Evolutionary conservation across 1,140 invertebrate genomes (phyloP).

Genomic region (Rhizoglyphus robini): DNA sequence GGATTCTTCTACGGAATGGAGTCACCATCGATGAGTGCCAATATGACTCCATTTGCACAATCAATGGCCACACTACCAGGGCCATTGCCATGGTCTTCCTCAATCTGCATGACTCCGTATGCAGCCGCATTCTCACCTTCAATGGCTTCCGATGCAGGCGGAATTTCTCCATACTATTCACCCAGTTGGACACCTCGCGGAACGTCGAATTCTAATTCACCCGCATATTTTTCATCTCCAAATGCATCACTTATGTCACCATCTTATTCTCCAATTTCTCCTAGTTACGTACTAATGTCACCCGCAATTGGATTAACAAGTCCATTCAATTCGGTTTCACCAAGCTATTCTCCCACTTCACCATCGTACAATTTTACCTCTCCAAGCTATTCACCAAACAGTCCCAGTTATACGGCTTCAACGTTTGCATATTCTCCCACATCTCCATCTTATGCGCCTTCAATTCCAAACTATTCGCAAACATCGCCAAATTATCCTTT

Average conservation of each 20-base stretch:
- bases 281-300: slow-evolving; percentile 32
- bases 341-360: slow-evolving; percentile 38
- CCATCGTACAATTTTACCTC: slow-evolving; percentile 44
- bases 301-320: slow-evolving; percentile 46
- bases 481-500: no score
- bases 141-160: slow-evolving; percentile 53
- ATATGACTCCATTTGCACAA: slow-evolving; percentile 86
- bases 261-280: slow-evolving; percentile 32
- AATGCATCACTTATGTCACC: slow-evolving; percentile 41
- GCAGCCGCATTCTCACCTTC: slow-evolving; percentile 92
- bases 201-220: slow-evolving; percentile 53
- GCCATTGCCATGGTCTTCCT: slow-evolving; percentile 59
- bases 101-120: slow-evolving; percentile 81
- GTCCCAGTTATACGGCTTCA: no score
- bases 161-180: slow-evolving; percentile 67
- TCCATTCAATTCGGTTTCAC: slow-evolving; percentile 53
- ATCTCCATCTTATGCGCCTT: no score
- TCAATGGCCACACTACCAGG: slow-evolving; percentile 62
- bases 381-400: no score
- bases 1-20: slow-evolving; percentile 81
- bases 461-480: no score
- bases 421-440: no score
- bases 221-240: slow-evolving; percentile 39
- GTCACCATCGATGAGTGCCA: slow-evolving; percentile 53
- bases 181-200: slow-evolving; percentile 49